These are phyloP conservation scores for Solen grandis DNA, from an alignment of 1,140 invertebrate genomes.

Conservation along the genomic window DNA sequence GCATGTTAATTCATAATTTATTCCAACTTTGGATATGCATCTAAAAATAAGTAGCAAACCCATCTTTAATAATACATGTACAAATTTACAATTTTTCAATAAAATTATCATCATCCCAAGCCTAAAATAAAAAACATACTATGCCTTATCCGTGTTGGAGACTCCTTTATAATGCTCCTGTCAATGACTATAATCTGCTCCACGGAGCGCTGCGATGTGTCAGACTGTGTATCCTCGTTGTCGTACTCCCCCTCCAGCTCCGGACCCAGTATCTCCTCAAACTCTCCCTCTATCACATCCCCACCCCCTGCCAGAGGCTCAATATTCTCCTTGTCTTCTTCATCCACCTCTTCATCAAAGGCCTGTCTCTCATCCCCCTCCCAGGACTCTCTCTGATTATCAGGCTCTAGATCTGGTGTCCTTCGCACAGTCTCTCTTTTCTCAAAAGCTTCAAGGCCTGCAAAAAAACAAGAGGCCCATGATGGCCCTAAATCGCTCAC, in stretches of 20 bases:
- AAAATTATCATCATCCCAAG: too few relatives aligned
- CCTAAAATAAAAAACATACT: too few relatives aligned
- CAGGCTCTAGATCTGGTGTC: slow-evolving; percentile 16
- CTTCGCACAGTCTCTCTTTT: background rate
- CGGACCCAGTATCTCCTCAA: slow-evolving; percentile 27
- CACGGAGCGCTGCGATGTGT: slow-evolving; percentile 3
- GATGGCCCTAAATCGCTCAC: too few relatives aligned
- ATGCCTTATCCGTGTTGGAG: background rate
- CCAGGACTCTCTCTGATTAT: background rate
- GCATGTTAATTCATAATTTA: too few relatives aligned
- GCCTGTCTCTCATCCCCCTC: background rate
- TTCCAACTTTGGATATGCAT: too few relatives aligned
- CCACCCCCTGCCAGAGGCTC: background rate
- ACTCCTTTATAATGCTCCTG: slow-evolving; percentile 4
- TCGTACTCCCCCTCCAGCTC: slow-evolving; percentile 28
- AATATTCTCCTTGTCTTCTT: background rate
- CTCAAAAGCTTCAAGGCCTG: slow-evolving; percentile 43
- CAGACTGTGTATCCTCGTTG: slow-evolving; percentile 19
- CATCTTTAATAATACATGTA: too few relatives aligned
- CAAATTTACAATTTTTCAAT: too few relatives aligned
- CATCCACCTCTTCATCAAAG: background rate
- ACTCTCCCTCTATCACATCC: background rate
- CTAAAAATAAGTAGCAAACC: too few relatives aligned
- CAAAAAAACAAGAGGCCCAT: background rate
- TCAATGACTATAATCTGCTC: slow-evolving; percentile 44